Conservation (phyloP, 37 sponge, comb jelly and placozoan genomes). For the Corticium candelabrum region DNA sequence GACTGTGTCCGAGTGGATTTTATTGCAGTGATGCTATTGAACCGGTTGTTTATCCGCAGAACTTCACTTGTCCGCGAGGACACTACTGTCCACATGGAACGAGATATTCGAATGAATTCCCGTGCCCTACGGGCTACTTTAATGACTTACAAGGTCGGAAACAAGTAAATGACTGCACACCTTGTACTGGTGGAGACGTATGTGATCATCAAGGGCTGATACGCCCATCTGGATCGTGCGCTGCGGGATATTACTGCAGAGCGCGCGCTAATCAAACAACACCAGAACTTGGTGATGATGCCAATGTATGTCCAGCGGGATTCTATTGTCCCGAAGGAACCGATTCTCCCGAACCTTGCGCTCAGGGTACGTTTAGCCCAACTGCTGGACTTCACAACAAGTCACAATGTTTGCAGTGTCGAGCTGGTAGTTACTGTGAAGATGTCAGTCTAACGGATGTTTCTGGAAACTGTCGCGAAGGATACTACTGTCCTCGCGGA, state of each 20-base stretch:
- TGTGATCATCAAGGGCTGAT: neutral
- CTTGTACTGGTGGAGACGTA: neutral
- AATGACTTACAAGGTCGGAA: neutral
- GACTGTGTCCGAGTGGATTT: conserved; percentile 19
- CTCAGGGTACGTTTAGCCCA: conserved; percentile 18
- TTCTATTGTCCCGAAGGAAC: conserved; percentile 33
- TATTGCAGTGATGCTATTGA: conserved; percentile 3
- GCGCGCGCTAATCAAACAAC: neutral
- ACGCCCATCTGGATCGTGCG: neutral
- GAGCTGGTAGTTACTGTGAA: conserved; percentile 23
- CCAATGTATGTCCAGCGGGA: conserved; percentile 21
- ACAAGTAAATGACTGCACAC: neutral
- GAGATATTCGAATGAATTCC: conserved; percentile 11
- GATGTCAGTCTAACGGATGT: neutral
- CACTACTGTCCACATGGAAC: conserved; percentile 26
- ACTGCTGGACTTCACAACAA: conserved; percentile 12
- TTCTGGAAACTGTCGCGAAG: neutral
- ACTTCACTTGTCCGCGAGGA: conserved; percentile 18
- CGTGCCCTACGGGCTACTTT: neutral
- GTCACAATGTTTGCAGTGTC: conserved; percentile 17
- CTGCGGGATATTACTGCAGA: conserved; percentile 25
- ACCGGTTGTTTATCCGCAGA: conserved; percentile 10
- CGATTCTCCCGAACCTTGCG: conserved; percentile 1
- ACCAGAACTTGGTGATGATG: neutral
- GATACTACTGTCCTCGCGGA: conserved; percentile 1